Percentiles rank a stretch among this genome's conserved stretches.
These are phyloP conservation scores for Tetanocera ferruginea DNA, from an alignment of 2,888 invertebrate species.

Conservation along the genomic window DNA sequence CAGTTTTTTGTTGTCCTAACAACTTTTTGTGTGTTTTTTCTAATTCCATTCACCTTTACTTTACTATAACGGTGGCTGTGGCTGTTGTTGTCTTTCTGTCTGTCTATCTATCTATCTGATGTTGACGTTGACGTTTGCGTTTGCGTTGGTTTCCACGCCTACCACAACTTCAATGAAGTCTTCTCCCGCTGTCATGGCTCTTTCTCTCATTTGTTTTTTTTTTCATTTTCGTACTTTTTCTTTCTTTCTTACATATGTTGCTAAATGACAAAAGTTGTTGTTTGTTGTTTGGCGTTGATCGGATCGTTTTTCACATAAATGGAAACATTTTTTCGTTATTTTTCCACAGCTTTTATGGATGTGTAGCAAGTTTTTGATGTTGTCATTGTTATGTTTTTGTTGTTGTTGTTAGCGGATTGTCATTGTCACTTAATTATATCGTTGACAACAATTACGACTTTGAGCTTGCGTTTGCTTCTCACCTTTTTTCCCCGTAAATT, in stretches of 20 bases:
- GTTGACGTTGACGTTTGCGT: too few species aligned
- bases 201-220: background rate
- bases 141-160: background rate
- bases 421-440: background rate
- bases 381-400: constrained; percentile 18
- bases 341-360: background rate
- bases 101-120: too few species aligned
- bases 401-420: background rate
- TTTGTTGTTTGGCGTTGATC: constrained; percentile 6
- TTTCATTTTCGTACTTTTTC: background rate
- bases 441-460: background rate
- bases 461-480: background rate
- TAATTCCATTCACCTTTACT: background rate
- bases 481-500: background rate
- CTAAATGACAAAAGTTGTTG: background rate
- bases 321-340: background rate
- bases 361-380: constrained; percentile 13
- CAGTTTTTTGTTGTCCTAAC: background rate
- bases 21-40: too few species aligned
- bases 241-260: background rate
- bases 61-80: background rate
- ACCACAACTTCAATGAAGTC: background rate
- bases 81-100: background rate
- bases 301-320: background rate
- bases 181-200: background rate